These are phyloP conservation scores for Drosophila watanabei DNA, from an alignment of 1,140 invertebrate species.

Conservation along the genomic window DNA sequence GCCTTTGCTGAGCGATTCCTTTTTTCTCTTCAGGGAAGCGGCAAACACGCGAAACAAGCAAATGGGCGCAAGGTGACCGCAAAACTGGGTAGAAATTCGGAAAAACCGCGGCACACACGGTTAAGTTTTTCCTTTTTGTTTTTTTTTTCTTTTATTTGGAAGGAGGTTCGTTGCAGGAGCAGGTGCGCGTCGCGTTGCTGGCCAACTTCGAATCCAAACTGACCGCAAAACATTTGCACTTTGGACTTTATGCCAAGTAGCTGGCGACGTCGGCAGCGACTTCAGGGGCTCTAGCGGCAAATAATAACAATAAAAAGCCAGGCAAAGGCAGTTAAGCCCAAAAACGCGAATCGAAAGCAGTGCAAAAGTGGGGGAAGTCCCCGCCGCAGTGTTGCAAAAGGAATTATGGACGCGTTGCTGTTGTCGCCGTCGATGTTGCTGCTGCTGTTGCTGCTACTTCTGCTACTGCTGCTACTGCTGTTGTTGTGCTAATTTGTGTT, in stretches of 20 bases:
- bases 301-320: slow-evolving; percentile 78
- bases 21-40: background rate
- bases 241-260: slow-evolving; percentile 73
- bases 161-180: slow-evolving; percentile 26
- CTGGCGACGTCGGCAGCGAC: slow-evolving; percentile 57
- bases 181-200: slow-evolving; percentile 71
- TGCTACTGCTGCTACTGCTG: slow-evolving; percentile 26
- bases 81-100: slow-evolving; percentile 18
- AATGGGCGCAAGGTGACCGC: slow-evolving; percentile 32
- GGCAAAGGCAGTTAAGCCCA: slow-evolving; percentile 66
- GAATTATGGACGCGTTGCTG: slow-evolving; percentile 66
- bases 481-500: slow-evolving; percentile 78
- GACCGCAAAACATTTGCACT: slow-evolving; percentile 82
- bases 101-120: slow-evolving; percentile 27
- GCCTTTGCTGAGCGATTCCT: slow-evolving; percentile 15
- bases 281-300: slow-evolving; percentile 43
- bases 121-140: background rate
- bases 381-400: slow-evolving; percentile 71
- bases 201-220: slow-evolving; percentile 80
- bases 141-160: background rate
- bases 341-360: slow-evolving; percentile 60
- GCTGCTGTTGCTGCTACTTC: slow-evolving; percentile 3
- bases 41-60: slow-evolving; percentile 35
- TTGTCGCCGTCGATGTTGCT: slow-evolving; percentile 23
- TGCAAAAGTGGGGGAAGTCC: slow-evolving; percentile 19